phyloP scores from a whole-genome alignment of 2,797 vertebrate genomes.

The Melopsittacus undulatus region DNA sequence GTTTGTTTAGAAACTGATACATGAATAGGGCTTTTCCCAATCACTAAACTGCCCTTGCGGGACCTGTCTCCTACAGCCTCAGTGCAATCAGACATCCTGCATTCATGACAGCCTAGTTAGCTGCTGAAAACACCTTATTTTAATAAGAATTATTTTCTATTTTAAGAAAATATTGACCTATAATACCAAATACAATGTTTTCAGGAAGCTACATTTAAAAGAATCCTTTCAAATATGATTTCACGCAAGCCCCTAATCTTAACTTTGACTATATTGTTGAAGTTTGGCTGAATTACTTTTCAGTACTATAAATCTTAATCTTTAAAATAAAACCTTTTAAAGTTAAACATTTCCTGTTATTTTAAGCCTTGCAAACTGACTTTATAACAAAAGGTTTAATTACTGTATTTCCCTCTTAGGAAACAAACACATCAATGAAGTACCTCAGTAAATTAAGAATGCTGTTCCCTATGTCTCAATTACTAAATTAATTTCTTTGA shows the following conservation, averaged over 20 bases:
- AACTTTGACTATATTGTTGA: conserved; percentile 18
- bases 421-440: conserved; percentile 25
- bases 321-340: conserved; percentile 28
- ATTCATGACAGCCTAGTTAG: not conserved
- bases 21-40: not conserved
- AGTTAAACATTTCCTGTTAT: conserved; percentile 62
- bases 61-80: not conserved
- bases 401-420: conserved; percentile 24
- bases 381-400: conserved; percentile 36
- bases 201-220: not conserved
- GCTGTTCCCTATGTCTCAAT: conserved; percentile 10
- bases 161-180: conserved; percentile 1
- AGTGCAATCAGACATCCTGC: not conserved
- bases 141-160: not conserved
- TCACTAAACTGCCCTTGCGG: not conserved
- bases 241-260: not conserved
- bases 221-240: not conserved
- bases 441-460: conserved; percentile 59
- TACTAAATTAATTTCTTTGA: conserved; percentile 62
- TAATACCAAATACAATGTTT: not conserved
- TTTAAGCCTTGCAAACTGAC: conserved; percentile 35
- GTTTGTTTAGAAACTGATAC: not conserved
- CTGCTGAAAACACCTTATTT: not conserved
- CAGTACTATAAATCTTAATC: conserved; percentile 46
- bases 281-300: conserved; percentile 16